Conservation (phyloP, 2,888 invertebrate genomes). For the Crepidodera aurea region DNA sequence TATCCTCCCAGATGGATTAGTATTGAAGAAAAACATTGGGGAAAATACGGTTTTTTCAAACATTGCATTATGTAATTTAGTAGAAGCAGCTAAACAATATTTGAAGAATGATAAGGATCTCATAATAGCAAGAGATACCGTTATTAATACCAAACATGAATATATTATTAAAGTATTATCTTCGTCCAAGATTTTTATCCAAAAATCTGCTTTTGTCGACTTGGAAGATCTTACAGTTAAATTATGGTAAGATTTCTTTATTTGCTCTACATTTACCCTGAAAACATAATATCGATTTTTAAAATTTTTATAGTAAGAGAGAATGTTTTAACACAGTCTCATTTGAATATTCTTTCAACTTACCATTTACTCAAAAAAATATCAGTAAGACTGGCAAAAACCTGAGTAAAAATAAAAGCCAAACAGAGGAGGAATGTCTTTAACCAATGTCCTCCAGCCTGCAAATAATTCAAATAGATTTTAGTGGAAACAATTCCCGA, state of each 20-base stretch:
- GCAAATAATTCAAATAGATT: constrained; percentile 64
- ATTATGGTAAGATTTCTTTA: constrained; percentile 51
- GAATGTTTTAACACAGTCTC: too few relatives aligned
- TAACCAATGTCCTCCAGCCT: constrained; percentile 73
- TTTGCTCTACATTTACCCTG: constrained; percentile 56
- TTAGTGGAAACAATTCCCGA: constrained; percentile 74
- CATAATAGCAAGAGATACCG: constrained; percentile 59
- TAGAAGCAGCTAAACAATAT: constrained; percentile 63
- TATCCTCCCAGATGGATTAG: constrained; percentile 68
- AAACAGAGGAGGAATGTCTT: constrained; percentile 63
- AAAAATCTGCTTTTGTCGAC: constrained; percentile 38
- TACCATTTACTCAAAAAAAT: constrained; percentile 83
- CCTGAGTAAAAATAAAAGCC: constrained; percentile 38
- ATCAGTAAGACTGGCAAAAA: constrained; percentile 76
- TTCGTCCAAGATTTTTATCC: constrained; percentile 13
- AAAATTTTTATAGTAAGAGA: too few relatives aligned
- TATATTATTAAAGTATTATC: constrained; percentile 58
- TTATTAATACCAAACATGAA: constrained; percentile 43
- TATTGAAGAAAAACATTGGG: constrained; percentile 73
- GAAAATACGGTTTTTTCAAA: constrained; percentile 65
- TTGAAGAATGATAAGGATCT: constrained; percentile 63
- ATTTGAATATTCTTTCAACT: constrained; percentile 42
- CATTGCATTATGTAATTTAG: constrained; percentile 64
- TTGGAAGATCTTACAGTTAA: not conserved
- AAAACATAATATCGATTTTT: not conserved